phyloP scores from a whole-genome alignment of 1,140 invertebrate genomes.

The Drosophila orena region DNA sequence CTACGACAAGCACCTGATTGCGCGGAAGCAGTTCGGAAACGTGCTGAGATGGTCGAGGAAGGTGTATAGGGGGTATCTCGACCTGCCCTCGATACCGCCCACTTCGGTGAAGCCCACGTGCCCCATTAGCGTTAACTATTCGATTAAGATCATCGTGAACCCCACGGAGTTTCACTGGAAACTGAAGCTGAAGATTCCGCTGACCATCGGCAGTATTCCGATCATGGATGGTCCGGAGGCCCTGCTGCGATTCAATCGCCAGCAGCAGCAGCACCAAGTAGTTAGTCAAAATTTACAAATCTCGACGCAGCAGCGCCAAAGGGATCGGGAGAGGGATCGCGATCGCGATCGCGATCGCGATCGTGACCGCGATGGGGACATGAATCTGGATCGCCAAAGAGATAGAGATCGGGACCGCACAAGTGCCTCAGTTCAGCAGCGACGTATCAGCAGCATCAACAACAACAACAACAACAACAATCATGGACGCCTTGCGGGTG shows the following conservation, averaged over 20 bases:
- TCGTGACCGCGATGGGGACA: background rate
- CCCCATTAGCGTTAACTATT: constrained; percentile 90
- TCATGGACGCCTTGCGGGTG: constrained; percentile 50
- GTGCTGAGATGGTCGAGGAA: constrained; percentile 85
- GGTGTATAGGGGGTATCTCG: constrained; percentile 85
- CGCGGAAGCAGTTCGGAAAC: constrained; percentile 86
- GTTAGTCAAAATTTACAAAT: constrained; percentile 80
- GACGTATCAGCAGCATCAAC: constrained; percentile 41
- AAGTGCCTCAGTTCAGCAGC: constrained; percentile 48
- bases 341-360: background rate
- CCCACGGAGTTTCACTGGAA: constrained; percentile 86
- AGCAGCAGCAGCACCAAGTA: constrained; percentile 78
- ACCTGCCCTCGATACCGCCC: constrained; percentile 89
- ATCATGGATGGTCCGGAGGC: constrained; percentile 77
- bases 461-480: constrained; percentile 33
- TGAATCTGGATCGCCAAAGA: constrained; percentile 1
- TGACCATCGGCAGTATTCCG: constrained; percentile 87
- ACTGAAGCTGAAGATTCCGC: constrained; percentile 85
- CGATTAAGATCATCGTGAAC: constrained; percentile 87
- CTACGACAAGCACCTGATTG: constrained; percentile 86
- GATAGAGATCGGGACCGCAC: constrained; percentile 12
- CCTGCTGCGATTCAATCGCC: constrained; percentile 67
- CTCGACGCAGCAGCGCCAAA: constrained; percentile 53
- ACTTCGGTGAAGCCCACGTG: constrained; percentile 89
- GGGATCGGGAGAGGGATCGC: constrained; percentile 9